A percentile compares a stretch with the other conserved stretches of the same genome.
Evolutionary conservation across 2,797 vertebrate genomes (phyloP).

Genomic region (Dipus sagitta): DNA sequence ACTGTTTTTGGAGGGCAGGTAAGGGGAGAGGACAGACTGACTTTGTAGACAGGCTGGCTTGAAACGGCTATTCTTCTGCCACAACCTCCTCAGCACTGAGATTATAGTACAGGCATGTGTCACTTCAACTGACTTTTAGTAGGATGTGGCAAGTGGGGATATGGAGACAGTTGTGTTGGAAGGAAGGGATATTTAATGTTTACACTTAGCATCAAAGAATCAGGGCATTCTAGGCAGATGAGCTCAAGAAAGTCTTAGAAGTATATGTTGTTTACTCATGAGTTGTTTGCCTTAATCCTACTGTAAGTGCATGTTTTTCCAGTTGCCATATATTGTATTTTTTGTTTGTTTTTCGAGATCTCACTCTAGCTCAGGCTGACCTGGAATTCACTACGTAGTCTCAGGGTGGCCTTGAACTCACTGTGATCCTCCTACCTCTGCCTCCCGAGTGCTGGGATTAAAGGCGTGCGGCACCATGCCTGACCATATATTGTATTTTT

Average conservation of each 20-base stretch:
- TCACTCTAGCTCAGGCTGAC: too few species aligned
- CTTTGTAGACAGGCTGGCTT: background rate
- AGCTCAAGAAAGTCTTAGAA: slow-evolving; percentile 25
- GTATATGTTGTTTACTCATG: background rate
- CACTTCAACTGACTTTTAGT: background rate
- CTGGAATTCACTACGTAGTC: too few species aligned
- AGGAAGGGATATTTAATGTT: background rate
- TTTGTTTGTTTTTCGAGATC: background rate
- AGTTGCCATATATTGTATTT: slow-evolving; percentile 8
- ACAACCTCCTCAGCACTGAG: background rate
- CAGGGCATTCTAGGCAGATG: slow-evolving; percentile 3
- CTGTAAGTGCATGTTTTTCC: background rate
- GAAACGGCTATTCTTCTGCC: background rate
- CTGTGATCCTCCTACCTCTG: too few species aligned
- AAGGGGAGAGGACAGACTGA: background rate
- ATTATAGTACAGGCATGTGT: background rate
- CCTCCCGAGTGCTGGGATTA: too few species aligned
- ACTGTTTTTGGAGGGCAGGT: background rate
- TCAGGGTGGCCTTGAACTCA: too few species aligned
- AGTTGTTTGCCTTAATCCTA: slow-evolving; percentile 8
- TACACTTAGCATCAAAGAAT: slow-evolving; percentile 28
- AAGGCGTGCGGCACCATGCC: too few species aligned
- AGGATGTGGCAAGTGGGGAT: background rate
- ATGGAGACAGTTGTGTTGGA: slow-evolving; percentile 20
- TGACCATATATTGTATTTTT: background rate